Conservation (phyloP, 2,113 vertebrate species). For the Chaenogobius annularis region DNA sequence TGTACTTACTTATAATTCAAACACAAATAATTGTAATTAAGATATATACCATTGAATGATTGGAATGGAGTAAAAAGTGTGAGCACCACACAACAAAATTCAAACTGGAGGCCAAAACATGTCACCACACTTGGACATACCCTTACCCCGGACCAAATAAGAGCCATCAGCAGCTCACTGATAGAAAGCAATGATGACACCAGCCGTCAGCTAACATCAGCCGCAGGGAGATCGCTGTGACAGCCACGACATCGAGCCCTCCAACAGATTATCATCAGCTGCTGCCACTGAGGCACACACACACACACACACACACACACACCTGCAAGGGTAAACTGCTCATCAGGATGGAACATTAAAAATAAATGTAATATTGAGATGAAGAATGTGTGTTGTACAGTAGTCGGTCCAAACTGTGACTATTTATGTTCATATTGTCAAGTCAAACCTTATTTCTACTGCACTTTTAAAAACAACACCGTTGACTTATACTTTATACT, state of each 20-base stretch:
- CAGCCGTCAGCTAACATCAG: conserved; percentile 71
- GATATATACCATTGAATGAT: too few species aligned
- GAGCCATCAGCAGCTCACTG: conserved; percentile 58
- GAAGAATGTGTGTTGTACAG: background rate
- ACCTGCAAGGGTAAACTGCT: background rate
- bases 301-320: conserved; percentile 1
- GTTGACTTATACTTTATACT: too few species aligned
- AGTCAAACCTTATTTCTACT: background rate
- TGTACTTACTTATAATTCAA: too few species aligned
- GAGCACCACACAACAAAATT: conserved; percentile 5
- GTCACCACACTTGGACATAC: conserved; percentile 27
- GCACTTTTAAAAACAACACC: too few species aligned
- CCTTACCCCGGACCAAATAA: conserved; percentile 38
- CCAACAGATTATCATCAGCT: conserved; percentile 70
- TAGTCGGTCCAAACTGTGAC: background rate
- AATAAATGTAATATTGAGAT: background rate
- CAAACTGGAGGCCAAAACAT: conserved; percentile 22
- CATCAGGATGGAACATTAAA: background rate
- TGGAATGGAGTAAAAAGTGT: background rate
- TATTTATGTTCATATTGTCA: background rate
- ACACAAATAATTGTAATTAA: too few species aligned
- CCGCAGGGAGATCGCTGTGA: conserved; percentile 65
- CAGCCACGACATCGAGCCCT: conserved; percentile 73
- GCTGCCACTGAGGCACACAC: conserved; percentile 22
- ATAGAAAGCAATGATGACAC: conserved; percentile 68